phyloP scores from a whole-genome alignment of 2,888 invertebrate species.

The Drosophila austrosaltans region DNA sequence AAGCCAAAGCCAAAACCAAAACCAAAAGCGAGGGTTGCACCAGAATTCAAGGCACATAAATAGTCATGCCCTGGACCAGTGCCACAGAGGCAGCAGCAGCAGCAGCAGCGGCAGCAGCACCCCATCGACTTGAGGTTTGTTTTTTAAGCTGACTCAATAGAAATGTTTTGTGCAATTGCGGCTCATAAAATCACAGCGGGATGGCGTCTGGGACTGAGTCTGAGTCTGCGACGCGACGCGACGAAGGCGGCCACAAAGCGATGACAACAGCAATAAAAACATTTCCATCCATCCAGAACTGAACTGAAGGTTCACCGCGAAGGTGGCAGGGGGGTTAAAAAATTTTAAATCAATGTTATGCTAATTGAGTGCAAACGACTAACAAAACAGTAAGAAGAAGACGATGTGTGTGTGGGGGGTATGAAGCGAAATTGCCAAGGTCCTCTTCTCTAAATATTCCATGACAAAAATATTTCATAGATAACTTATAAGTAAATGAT shows the following conservation, averaged over 20 bases:
- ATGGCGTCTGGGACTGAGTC: slow-evolving; percentile 59
- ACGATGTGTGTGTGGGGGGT: too few species aligned
- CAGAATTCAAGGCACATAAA: background rate
- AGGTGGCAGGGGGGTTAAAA: background rate
- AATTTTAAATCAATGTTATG: slow-evolving; percentile 11
- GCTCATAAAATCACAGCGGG: slow-evolving; percentile 83
- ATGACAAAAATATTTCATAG: too few species aligned
- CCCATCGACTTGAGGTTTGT: slow-evolving; percentile 47
- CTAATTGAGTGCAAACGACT: slow-evolving; percentile 13
- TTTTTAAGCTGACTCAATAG: slow-evolving; percentile 79
- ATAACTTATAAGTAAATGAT: too few species aligned
- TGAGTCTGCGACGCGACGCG: background rate
- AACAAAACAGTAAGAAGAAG: background rate
- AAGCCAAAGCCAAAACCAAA: slow-evolving; percentile 1
- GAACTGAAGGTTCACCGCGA: background rate
- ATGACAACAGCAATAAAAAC: slow-evolving; percentile 75
- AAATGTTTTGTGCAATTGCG: slow-evolving; percentile 81
- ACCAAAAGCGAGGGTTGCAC: background rate
- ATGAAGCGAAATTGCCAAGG: background rate
- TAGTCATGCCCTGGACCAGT: background rate
- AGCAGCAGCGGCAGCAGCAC: slow-evolving; percentile 28
- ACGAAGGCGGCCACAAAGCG: slow-evolving; percentile 45
- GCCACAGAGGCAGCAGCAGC: background rate
- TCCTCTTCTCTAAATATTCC: too few species aligned
- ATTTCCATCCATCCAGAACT: slow-evolving; percentile 15